Evolutionary conservation across 2,888 invertebrate genomes (phyloP).

Genomic region (Suillia variegata): DNA sequence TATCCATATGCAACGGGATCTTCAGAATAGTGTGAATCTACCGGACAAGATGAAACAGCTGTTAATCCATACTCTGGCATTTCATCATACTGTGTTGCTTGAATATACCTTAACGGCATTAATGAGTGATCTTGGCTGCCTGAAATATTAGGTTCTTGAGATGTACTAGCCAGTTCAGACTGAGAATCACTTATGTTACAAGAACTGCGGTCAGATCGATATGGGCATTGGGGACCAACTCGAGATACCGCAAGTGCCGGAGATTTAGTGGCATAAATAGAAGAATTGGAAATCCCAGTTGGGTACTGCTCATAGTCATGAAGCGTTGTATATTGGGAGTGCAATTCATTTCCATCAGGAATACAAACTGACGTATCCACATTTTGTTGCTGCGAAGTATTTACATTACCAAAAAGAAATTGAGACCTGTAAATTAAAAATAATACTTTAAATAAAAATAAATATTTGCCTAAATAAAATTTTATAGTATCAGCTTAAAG

Average conservation of each 20-base stretch:
- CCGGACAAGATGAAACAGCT: constrained; percentile 67
- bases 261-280: constrained; percentile 49
- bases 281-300: constrained; percentile 48
- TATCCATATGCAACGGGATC: constrained; percentile 71
- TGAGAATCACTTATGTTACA: constrained; percentile 44
- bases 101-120: constrained; percentile 57
- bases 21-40: constrained; percentile 70
- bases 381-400: constrained; percentile 41
- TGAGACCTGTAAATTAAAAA: not conserved
- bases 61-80: constrained; percentile 67
- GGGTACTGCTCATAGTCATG: constrained; percentile 37
- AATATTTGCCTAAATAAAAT: too few relatives aligned
- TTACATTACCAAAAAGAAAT: constrained; percentile 33
- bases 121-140: constrained; percentile 50
- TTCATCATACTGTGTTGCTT: constrained; percentile 56
- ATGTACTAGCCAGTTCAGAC: constrained; percentile 40
- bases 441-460: not conserved
- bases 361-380: constrained; percentile 40
- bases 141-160: constrained; percentile 42
- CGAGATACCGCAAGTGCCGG: constrained; percentile 41
- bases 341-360: constrained; percentile 43
- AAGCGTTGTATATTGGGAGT: constrained; percentile 46
- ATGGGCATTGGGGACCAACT: constrained; percentile 38
- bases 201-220: constrained; percentile 28
- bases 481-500: too few relatives aligned